phyloP scores from a whole-genome alignment of 2,888 invertebrate genomes.

The Biston stratarius region DNA sequence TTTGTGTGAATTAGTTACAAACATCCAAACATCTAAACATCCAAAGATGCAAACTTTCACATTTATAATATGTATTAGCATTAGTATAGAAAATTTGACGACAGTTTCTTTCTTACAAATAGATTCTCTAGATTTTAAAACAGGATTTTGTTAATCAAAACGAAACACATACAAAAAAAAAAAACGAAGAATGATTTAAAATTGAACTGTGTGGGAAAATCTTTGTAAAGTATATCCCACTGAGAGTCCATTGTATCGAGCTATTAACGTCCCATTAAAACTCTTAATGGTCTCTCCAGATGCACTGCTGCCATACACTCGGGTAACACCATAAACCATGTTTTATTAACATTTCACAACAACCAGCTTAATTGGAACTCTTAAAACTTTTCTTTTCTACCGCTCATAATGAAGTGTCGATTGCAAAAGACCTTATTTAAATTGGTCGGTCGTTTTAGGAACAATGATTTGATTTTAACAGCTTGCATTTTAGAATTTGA shows the following conservation, averaged over 20 bases:
- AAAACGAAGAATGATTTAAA: neutral
- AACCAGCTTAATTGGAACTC: constrained; percentile 5
- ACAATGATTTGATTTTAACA: constrained; percentile 18
- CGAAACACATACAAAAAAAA: neutral
- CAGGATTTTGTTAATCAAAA: too few relatives aligned
- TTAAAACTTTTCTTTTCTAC: neutral
- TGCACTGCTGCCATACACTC: constrained; percentile 22
- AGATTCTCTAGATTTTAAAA: too few relatives aligned
- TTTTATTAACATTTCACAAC: constrained; percentile 10
- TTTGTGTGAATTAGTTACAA: too few relatives aligned
- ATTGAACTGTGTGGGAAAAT: constrained; percentile 9
- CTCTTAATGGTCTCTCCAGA: constrained; percentile 37
- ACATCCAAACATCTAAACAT: too few relatives aligned
- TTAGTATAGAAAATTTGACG: too few relatives aligned
- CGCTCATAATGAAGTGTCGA: constrained; percentile 7
- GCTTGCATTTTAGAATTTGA: constrained; percentile 11
- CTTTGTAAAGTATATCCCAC: constrained; percentile 8
- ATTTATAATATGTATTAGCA: neutral
- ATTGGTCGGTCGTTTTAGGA: constrained; percentile 23
- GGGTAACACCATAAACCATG: constrained; percentile 17
- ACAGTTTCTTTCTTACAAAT: too few relatives aligned
- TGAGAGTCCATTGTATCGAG: constrained; percentile 30
- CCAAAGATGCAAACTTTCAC: too few relatives aligned
- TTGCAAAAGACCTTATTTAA: constrained; percentile 23
- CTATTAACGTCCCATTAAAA: constrained; percentile 35